A percentile compares a stretch with the other conserved stretches of the same genome.
phyloP scores from a whole-genome alignment of 1,140 invertebrate genomes.

The Dendrolimus kikuchii region DNA sequence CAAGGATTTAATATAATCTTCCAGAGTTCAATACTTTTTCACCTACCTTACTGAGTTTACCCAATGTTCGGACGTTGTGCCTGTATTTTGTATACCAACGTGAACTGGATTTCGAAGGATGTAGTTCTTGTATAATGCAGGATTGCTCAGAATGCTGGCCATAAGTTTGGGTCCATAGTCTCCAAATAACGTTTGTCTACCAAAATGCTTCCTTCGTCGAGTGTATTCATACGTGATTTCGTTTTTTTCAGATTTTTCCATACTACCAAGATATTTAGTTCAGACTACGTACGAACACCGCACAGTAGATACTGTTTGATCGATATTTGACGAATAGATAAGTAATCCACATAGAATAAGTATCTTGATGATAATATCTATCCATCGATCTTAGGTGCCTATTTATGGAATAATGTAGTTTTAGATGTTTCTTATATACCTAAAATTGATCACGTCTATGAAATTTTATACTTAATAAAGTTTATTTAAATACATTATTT shows the following conservation, averaged over 20 bases:
- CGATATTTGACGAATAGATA: conserved; percentile 6
- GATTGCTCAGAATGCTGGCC: conserved; percentile 82
- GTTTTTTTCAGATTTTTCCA: conserved; percentile 51
- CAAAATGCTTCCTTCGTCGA: conserved; percentile 80
- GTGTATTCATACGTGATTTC: conserved; percentile 76
- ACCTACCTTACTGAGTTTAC: conserved; percentile 74
- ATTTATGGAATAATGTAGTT: too few relatives aligned
- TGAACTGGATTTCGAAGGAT: conserved; percentile 81
- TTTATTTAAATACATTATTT: too few relatives aligned
- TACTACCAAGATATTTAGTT: conserved; percentile 13
- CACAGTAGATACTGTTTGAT: conserved; percentile 6
- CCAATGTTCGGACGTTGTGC: conserved; percentile 77
- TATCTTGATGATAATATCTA: too few relatives aligned
- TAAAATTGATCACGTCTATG: too few relatives aligned
- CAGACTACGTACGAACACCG: background rate
- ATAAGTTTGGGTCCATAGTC: conserved; percentile 82
- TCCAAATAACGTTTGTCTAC: conserved; percentile 79
- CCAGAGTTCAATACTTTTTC: background rate
- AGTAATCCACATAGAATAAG: too few relatives aligned
- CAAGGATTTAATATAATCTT: background rate
- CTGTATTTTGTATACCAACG: conserved; percentile 76
- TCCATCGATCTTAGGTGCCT: too few relatives aligned
- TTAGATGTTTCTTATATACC: too few relatives aligned
- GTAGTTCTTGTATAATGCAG: conserved; percentile 77
- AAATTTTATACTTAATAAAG: too few relatives aligned